Percentiles rank a stretch among this genome's conserved stretches.
Conservation (phyloP, 2,888 invertebrate genomes). For the Drosophila mimetica region DNA sequence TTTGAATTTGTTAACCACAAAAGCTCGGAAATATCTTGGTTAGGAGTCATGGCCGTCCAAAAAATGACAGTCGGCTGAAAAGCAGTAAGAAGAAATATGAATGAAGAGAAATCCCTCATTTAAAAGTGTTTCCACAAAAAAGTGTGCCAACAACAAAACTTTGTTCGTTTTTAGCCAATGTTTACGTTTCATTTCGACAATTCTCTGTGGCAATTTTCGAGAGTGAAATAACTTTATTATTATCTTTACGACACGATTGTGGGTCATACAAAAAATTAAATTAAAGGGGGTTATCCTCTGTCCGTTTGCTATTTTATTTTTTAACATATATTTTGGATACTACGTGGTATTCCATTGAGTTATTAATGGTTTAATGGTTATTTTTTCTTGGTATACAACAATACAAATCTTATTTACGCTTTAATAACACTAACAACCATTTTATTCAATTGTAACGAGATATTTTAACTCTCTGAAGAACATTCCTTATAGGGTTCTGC, state of each 20-base stretch:
- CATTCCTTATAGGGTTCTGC: neutral
- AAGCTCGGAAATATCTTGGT: slow-evolving; percentile 45
- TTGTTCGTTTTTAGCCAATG: slow-evolving; percentile 29
- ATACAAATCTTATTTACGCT: too few species aligned
- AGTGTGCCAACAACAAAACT: slow-evolving; percentile 44
- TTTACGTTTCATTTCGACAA: slow-evolving; percentile 26
- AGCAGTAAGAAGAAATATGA: slow-evolving; percentile 17
- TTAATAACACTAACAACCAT: too few species aligned
- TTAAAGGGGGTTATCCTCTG: too few species aligned
- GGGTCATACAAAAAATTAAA: neutral
- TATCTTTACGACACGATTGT: neutral
- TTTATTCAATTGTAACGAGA: neutral
- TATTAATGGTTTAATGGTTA: too few species aligned
- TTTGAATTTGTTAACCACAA: slow-evolving; percentile 55
- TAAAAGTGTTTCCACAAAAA: slow-evolving; percentile 26
- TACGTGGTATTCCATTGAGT: too few species aligned
- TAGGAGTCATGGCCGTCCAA: slow-evolving; percentile 25
- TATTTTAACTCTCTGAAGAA: neutral
- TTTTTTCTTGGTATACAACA: too few species aligned
- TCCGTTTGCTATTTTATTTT: neutral
- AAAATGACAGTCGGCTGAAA: slow-evolving; percentile 17
- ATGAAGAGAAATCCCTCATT: slow-evolving; percentile 12
- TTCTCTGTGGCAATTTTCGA: slow-evolving; percentile 14
- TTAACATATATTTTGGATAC: too few species aligned
- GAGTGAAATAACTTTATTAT: neutral